phyloP scores from a whole-genome alignment of 2,113 vertebrate species.

The Gambusia affinis region DNA sequence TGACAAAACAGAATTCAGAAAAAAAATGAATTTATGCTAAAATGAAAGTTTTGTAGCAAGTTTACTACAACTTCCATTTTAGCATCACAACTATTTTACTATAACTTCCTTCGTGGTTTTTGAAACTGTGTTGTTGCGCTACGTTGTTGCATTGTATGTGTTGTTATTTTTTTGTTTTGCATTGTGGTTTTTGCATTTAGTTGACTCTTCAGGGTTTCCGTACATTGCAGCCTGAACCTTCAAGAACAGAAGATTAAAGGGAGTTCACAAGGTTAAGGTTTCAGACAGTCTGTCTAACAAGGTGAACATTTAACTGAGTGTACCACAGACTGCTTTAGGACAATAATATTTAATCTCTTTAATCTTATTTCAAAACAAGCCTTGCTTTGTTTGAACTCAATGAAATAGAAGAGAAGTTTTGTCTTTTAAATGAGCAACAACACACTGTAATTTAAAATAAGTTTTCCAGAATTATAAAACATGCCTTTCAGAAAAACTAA shows the following conservation, averaged over 20 bases:
- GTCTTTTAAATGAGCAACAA: not conserved
- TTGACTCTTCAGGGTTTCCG: no score
- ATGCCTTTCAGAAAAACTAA: conserved; percentile 10
- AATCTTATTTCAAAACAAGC: not conserved
- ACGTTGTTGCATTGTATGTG: no score
- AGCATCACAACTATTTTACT: no score
- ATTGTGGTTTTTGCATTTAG: no score
- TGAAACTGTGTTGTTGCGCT: no score
- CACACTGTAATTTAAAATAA: not conserved
- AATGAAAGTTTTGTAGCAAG: no score
- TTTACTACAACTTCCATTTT: not conserved
- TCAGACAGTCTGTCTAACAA: conserved; percentile 4
- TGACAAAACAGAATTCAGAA: not conserved
- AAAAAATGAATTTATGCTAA: not conserved
- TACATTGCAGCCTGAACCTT: conserved; percentile 3
- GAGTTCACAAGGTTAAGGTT: not conserved
- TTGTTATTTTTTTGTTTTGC: no score
- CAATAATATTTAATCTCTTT: not conserved
- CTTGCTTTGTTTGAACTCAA: not conserved
- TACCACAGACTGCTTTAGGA: not conserved
- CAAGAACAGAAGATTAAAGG: not conserved
- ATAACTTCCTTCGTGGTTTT: no score
- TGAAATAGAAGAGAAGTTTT: conserved; percentile 6
- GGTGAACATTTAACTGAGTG: not conserved
- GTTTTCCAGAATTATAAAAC: not conserved